Base-by-base conservation (phyloP, 1,140 invertebrate genomes). In the Danaus plexippus region DNA sequence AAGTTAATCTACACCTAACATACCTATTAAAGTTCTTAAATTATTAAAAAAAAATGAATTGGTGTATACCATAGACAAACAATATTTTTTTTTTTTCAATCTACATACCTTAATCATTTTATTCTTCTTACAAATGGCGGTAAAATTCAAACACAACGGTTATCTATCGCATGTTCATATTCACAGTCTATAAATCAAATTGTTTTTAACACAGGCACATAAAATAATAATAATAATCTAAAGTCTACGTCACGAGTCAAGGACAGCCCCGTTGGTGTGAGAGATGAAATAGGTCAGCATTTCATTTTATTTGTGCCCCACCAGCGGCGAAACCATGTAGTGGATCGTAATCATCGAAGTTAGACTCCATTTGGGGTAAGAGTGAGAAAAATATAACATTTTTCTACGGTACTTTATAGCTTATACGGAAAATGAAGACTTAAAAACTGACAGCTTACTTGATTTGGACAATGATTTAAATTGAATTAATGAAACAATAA, bases 221-320 rank as follows among this genome's bases (percentile, higher is more conserved):
- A 8, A 47, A 15, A 47, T n/a, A 47, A 11, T 13, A 47, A 1
- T 9, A 45, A 11, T n/a, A 45, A 45, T 7, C 5, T 11, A 22
- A 43, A 47, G 4, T 9, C 40, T 32, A 54, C 57, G 52, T 54
- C 41, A 50, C 43, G 13, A 54, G 18, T 42, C 54, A 61, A 47
- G 42, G 48, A 57, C 58, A 52, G 52, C 52, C 61, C 46, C 46
- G 47, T 50, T 59, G 64, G 54, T 73, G 64, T 77, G 69, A 65
- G 64, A 63, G 52, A 53, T 63, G 73, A 80, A 77, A 82, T 82
- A 82, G 77, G 75, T 77, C 75, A 82, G 52, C 59, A 52, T 61
- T 42, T 46, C 52, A 18, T 66, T 77, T 73, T 82, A 81, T 78
- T 74, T 59, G 56, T 64, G 60, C 73, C 74, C 75, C 75, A 71